A percentile compares a stretch with the other conserved stretches of the same genome.
Evolutionary conservation across 1,140 invertebrate species (phyloP).

Genomic region (Orussus abietinus): DNA sequence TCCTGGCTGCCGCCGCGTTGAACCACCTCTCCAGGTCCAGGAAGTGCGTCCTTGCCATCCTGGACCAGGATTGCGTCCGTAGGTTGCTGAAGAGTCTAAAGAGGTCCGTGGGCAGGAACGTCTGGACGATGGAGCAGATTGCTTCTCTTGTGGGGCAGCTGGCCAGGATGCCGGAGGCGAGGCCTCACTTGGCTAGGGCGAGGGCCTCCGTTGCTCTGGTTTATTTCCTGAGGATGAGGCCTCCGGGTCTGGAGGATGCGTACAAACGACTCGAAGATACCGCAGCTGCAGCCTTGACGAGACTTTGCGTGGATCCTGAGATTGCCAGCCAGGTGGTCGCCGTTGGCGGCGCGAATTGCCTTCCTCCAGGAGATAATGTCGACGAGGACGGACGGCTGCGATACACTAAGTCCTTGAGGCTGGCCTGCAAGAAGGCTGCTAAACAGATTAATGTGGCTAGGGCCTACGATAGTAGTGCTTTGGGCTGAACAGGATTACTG

Average conservation of each 20-base stretch:
- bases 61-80: conserved; percentile 56
- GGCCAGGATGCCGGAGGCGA: conserved; percentile 62
- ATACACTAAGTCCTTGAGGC: conserved; percentile 55
- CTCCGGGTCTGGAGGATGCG: conserved; percentile 62
- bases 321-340: conserved; percentile 72
- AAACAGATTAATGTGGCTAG: conserved; percentile 59
- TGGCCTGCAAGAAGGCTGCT: conserved; percentile 52
- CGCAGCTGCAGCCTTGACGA: conserved; percentile 78
- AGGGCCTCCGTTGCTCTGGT: conserved; percentile 69
- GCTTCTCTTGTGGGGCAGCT: conserved; percentile 79
- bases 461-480: conserved; percentile 70
- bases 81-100: conserved; percentile 54
- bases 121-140: conserved; percentile 69
- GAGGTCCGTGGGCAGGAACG: conserved; percentile 44
- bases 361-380: conserved; percentile 49
- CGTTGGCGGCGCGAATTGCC: conserved; percentile 70
- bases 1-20: conserved; percentile 64
- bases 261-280: conserved; percentile 76
- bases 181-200: conserved; percentile 58
- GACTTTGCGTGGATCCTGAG: conserved; percentile 68
- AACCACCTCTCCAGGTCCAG: conserved; percentile 58
- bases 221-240: conserved; percentile 68
- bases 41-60: conserved; percentile 51
- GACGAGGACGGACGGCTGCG: conserved; percentile 52
- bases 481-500: conserved; percentile 65